Conservation (phyloP, 2,113 vertebrate genomes). For the Pelmatolapia mariae region DNA sequence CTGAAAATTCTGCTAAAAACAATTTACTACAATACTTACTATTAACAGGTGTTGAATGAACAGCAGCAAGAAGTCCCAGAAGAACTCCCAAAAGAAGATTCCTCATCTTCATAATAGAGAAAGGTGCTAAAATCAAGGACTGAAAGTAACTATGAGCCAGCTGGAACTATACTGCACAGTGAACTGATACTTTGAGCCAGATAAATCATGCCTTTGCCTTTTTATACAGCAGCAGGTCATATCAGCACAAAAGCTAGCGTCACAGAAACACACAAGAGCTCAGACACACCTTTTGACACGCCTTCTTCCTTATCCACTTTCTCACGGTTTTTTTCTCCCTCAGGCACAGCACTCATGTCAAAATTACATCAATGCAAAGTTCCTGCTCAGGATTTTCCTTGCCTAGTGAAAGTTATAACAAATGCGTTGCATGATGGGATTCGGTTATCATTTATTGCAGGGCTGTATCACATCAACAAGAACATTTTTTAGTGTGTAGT, state of each 20-base stretch:
- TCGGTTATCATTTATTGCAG: not conserved
- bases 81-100: not conserved
- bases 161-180: not conserved
- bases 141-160: not conserved
- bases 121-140: not conserved
- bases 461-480: not conserved
- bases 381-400: not conserved
- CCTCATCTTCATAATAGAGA: not conserved
- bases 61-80: conserved; percentile 40
- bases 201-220: conserved; percentile 3
- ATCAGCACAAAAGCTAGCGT: not conserved
- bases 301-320: not conserved
- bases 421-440: not conserved
- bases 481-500: not conserved
- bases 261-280: not conserved
- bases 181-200: not conserved
- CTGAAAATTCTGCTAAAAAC: not conserved
- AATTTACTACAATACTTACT: not conserved
- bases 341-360: not conserved
- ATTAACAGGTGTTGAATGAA: conserved; percentile 2
- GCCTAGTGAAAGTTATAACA: not conserved
- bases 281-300: conserved; percentile 35
- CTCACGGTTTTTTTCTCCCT: not conserved
- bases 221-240: conserved; percentile 42
- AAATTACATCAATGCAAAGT: not conserved